Evolutionary conservation across 1,140 invertebrate genomes (phyloP).

Genomic region (Melitaea cinxia): DNA sequence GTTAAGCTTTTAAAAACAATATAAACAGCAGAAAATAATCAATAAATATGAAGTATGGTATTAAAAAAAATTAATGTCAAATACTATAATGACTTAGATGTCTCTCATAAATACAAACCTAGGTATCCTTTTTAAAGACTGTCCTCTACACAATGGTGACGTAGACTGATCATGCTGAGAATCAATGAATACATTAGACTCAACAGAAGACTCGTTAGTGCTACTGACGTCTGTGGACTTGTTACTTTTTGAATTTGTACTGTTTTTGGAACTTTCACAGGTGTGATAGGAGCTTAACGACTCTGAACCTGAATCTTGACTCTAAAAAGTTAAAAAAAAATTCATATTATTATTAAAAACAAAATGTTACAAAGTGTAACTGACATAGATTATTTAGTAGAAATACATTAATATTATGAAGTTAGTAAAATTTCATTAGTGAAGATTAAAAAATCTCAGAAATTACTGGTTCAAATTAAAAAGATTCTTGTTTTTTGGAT

Average conservation of each 20-base stretch:
- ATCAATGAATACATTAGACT: constrained; percentile 60
- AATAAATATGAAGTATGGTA: too few relatives aligned
- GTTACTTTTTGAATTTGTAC: constrained; percentile 58
- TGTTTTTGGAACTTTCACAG: constrained; percentile 75
- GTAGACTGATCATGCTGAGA: constrained; percentile 73
- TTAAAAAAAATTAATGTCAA: too few relatives aligned
- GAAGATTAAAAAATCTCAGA: too few relatives aligned
- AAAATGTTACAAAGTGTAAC: not conserved
- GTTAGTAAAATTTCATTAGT: too few relatives aligned
- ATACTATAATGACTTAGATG: not conserved
- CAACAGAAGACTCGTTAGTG: constrained; percentile 59
- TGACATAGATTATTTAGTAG: too few relatives aligned
- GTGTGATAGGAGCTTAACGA: constrained; percentile 75
- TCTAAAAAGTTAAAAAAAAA: constrained; percentile 40
- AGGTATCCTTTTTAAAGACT: constrained; percentile 75
- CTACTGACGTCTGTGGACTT: constrained; percentile 66
- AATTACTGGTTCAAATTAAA: too few relatives aligned
- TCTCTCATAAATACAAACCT: constrained; percentile 49
- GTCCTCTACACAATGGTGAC: constrained; percentile 79
- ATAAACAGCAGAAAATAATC: too few relatives aligned
- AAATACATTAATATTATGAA: too few relatives aligned
- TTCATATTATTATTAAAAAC: not conserved
- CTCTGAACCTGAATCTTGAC: constrained; percentile 64
- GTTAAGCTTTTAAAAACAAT: not conserved
- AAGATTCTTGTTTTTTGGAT: too few relatives aligned